Evolutionary conservation across 2,888 invertebrate genomes (phyloP).

Genomic region (Poecilus cupreus): DNA sequence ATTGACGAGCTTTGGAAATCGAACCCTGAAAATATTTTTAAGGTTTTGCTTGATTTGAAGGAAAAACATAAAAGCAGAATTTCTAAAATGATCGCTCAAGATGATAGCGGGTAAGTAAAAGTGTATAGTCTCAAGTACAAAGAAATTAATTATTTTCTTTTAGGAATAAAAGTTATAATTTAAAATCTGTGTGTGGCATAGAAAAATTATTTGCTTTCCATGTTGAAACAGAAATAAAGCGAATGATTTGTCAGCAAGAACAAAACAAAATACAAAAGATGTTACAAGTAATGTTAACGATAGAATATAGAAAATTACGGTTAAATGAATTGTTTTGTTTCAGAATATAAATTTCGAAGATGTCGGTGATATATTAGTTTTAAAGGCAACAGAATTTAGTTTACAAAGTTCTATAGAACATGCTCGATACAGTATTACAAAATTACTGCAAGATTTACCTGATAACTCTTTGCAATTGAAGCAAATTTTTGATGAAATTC

Average conservation of each 20-base stretch:
- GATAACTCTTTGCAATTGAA: conserved; percentile 17
- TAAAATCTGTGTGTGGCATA: not conserved
- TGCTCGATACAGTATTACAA: not conserved
- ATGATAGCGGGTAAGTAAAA: conserved; percentile 17
- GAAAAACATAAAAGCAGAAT: conserved; percentile 35
- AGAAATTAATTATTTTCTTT: not conserved
- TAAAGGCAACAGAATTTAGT: conserved; percentile 35
- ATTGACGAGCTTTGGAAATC: conserved; percentile 21
- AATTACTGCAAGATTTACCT: conserved; percentile 23
- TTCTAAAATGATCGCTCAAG: not conserved
- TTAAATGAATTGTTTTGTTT: not conserved
- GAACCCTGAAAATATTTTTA: conserved; percentile 31
- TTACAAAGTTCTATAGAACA: conserved; percentile 13
- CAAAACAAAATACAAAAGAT: conserved; percentile 39
- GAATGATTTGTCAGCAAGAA: conserved; percentile 13
- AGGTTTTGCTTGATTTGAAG: conserved; percentile 10
- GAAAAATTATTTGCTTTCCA: conserved; percentile 46
- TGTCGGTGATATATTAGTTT: not conserved
- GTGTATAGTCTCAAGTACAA: not conserved
- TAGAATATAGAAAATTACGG: not conserved
- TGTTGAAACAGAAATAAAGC: conserved; percentile 32
- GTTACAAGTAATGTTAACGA: conserved; percentile 15
- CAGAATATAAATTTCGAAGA: conserved; percentile 22
- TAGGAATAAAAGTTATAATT: not conserved
- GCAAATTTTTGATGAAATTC: conserved; percentile 5